These are phyloP conservation scores for Cerastis leucographa DNA, from an alignment of 2,888 invertebrate species.

Conservation along the genomic window DNA sequence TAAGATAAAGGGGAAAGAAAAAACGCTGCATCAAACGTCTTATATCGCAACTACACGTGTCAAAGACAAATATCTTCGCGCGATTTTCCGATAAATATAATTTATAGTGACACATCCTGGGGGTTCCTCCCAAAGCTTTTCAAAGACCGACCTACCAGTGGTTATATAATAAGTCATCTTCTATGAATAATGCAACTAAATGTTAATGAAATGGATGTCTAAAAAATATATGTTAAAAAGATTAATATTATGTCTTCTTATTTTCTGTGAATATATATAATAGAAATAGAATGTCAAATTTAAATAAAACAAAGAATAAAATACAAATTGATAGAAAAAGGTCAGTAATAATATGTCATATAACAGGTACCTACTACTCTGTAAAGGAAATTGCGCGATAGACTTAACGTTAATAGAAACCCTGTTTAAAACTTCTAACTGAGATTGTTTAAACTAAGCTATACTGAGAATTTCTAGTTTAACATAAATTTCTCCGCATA, in stretches of 20 bases:
- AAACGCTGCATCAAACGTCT: conserved; percentile 22
- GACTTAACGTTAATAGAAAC: neutral
- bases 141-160: conserved; percentile 1
- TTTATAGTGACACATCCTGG: conserved; percentile 30
- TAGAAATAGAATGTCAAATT: too few species aligned
- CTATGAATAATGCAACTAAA: too few species aligned
- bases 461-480: neutral
- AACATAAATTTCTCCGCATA: neutral
- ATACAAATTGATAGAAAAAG: too few species aligned
- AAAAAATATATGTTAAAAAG: too few species aligned
- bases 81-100: conserved; percentile 19
- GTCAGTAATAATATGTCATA: too few species aligned
- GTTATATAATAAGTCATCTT: too few species aligned
- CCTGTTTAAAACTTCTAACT: neutral
- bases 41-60: neutral
- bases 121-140: neutral
- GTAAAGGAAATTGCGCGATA: neutral
- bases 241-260: too few species aligned
- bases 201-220: too few species aligned
- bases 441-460: neutral
- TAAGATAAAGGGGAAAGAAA: neutral
- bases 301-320: too few species aligned
- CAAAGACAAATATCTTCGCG: neutral
- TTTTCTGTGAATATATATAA: too few species aligned
- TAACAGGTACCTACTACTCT: too few species aligned